Conservation (phyloP, 2,113 vertebrate genomes). For the Cyphomyrus plagiostoma region DNA sequence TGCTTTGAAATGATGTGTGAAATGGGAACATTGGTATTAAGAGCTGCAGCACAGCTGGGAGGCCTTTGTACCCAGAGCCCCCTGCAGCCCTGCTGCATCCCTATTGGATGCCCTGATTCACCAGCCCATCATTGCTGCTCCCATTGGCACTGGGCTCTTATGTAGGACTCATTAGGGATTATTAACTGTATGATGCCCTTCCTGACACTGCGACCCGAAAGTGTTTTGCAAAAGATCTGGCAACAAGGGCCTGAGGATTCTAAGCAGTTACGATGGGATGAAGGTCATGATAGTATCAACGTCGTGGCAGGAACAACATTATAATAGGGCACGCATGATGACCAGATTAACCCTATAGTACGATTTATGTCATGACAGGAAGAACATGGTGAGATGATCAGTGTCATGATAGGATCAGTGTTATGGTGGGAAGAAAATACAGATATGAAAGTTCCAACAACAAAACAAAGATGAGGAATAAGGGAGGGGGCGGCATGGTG, state of each 20-base stretch:
- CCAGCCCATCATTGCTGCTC: not conserved
- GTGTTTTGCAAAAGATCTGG: not conserved
- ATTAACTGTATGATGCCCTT: not conserved
- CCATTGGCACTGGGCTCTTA: not conserved
- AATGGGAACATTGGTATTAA: slow-evolving; percentile 66
- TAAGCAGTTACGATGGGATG: not conserved
- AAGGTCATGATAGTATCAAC: not conserved
- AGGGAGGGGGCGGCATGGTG: no score
- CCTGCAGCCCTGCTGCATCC: slow-evolving; percentile 56
- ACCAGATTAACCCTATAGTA: not conserved
- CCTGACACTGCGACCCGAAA: not conserved
- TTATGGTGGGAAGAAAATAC: not conserved
- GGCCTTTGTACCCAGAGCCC: slow-evolving; percentile 49
- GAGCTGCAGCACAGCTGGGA: slow-evolving; percentile 54
- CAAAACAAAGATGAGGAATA: not conserved
- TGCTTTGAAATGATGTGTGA: slow-evolving; percentile 67
- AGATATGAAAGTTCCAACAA: not conserved
- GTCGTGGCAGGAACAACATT: not conserved
- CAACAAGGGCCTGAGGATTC: not conserved
- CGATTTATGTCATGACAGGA: not conserved
- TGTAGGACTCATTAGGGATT: not conserved
- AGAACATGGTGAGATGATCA: not conserved
- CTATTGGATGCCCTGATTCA: slow-evolving; percentile 23
- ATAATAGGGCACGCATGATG: not conserved
- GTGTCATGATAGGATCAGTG: not conserved